phyloP scores from a whole-genome alignment of 2,888 invertebrate genomes.

The Toxonevra muliebris region DNA sequence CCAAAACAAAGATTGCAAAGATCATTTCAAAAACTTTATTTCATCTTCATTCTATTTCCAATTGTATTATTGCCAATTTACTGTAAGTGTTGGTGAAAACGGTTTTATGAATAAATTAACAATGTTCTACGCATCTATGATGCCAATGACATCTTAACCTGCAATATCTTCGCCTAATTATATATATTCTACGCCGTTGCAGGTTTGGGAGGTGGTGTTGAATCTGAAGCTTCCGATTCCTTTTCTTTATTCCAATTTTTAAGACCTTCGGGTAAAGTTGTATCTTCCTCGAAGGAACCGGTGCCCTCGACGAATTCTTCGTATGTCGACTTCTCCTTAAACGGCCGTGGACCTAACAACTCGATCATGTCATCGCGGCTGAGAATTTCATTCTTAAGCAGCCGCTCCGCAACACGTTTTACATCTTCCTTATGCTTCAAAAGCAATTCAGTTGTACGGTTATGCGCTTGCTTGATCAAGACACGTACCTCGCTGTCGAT shows the following conservation, averaged over 20 bases:
- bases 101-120: neutral
- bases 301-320: slow-evolving; percentile 99
- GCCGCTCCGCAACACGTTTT: slow-evolving; percentile 84
- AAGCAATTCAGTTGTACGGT: slow-evolving; percentile 81
- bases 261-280: slow-evolving; percentile 91
- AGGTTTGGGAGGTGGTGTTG: slow-evolving; percentile 51
- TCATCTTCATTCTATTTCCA: neutral
- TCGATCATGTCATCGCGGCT: slow-evolving; percentile 98
- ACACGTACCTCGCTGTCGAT: slow-evolving; percentile 92
- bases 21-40: slow-evolving; percentile 2
- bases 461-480: slow-evolving; percentile 82
- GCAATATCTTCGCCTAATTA: neutral
- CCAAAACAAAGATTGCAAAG: no score
- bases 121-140: neutral
- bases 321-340: slow-evolving; percentile 98
- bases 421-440: slow-evolving; percentile 84
- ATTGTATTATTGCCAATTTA: neutral
- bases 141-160: neutral
- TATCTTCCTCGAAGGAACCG: slow-evolving; percentile 97
- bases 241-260: slow-evolving; percentile 92
- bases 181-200: slow-evolving; percentile 39
- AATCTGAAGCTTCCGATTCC: slow-evolving; percentile 45
- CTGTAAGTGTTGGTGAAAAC: neutral
- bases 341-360: slow-evolving; percentile 91
- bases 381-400: slow-evolving; percentile 93